A percentile compares a stretch with the other conserved stretches of the same genome.
Conservation (phyloP, 1,140 invertebrate species). For the Melanaphis sacchari region DNA sequence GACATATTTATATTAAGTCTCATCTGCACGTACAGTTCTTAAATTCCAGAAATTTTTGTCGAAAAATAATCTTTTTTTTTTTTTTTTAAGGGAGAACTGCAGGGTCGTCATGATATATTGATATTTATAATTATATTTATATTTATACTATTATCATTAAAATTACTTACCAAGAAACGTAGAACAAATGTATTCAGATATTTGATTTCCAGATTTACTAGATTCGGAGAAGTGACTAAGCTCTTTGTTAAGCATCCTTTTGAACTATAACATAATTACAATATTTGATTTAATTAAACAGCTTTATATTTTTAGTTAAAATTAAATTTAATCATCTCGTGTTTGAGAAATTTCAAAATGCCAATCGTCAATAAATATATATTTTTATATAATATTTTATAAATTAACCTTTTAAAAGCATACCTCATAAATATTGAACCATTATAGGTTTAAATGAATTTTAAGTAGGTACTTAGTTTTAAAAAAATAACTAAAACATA, state of each 20-base stretch:
- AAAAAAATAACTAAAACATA: not conserved
- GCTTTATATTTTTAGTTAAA: not conserved
- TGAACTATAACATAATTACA: constrained; percentile 83
- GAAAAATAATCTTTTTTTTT: not conserved
- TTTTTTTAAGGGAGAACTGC: not conserved
- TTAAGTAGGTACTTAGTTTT: not conserved
- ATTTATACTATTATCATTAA: not conserved
- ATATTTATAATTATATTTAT: no score
- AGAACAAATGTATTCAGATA: constrained; percentile 98
- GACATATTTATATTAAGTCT: not conserved
- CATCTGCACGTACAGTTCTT: no score
- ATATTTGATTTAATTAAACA: not conserved
- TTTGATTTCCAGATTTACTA: constrained; percentile 98
- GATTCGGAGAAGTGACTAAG: constrained; percentile 98
- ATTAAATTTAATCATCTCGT: not conserved
- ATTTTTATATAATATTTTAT: not conserved
- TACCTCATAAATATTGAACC: no score
- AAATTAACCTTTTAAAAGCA: not conserved
- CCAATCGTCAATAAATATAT: not conserved
- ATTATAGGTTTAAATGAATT: not conserved
- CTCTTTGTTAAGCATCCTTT: constrained; percentile 99
- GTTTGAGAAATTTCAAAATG: not conserved
- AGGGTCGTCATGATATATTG: no score
- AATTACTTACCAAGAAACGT: constrained; percentile 93
- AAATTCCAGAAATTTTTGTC: not conserved